A percentile compares a stretch with the other conserved stretches of the same genome.
Conservation (phyloP, 2,113 vertebrate genomes). For the Xenopus borealis region DNA sequence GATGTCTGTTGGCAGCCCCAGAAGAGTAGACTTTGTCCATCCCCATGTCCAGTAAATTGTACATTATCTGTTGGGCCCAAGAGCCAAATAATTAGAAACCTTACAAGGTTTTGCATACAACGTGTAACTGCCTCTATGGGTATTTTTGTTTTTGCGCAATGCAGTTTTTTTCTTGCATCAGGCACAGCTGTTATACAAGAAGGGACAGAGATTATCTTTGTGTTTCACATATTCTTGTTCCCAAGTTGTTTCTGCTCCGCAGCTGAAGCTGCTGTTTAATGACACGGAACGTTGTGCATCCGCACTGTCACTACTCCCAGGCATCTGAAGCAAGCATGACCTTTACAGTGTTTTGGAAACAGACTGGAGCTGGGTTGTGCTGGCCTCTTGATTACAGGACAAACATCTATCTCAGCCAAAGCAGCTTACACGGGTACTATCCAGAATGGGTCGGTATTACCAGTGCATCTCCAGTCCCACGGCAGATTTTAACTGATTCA, state of each 20-base stretch:
- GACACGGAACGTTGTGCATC: conserved; percentile 1
- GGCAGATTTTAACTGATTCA: background rate
- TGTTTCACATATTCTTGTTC: background rate
- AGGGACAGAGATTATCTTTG: background rate
- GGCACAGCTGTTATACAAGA: background rate
- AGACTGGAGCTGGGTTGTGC: conserved; percentile 18
- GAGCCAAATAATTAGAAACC: no score
- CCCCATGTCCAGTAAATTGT: no score
- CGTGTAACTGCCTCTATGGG: no score
- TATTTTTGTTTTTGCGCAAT: no score
- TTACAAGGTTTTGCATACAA: no score
- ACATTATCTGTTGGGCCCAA: no score
- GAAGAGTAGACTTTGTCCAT: no score
- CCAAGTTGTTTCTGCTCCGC: conserved; percentile 13
- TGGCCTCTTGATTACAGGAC: conserved; percentile 14
- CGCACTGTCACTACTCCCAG: conserved; percentile 4
- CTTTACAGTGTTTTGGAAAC: conserved; percentile 46
- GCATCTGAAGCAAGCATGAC: conserved; percentile 25
- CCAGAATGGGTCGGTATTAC: conserved; percentile 27
- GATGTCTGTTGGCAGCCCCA: no score
- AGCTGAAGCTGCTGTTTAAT: conserved; percentile 27
- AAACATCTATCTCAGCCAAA: conserved; percentile 28
- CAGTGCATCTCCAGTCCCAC: background rate
- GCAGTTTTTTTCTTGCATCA: no score
- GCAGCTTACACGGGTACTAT: conserved; percentile 27